phyloP scores from a whole-genome alignment of 2,888 invertebrate genomes.

The Melieria crassipennis region DNA sequence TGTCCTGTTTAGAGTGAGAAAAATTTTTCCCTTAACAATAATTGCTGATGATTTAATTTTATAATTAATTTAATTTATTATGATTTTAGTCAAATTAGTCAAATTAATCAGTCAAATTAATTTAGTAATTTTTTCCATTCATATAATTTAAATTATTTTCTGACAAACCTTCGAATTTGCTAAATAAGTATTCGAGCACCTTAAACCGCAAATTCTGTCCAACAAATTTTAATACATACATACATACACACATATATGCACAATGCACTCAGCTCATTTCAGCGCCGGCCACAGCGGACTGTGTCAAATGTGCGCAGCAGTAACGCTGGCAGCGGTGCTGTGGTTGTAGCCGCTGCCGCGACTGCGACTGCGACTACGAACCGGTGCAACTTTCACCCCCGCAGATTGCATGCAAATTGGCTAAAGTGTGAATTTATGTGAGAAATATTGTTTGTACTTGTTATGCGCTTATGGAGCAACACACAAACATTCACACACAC shows the following conservation, averaged over 20 bases:
- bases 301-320: background rate
- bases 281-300: no score
- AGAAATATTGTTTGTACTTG: slow-evolving; percentile 64
- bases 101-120: no score
- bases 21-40: no score
- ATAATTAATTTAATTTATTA: background rate
- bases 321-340: background rate
- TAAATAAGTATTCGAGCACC: no score
- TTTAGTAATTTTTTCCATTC: background rate
- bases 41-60: no score
- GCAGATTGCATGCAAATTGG: slow-evolving; percentile 61
- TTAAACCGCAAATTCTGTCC: no score
- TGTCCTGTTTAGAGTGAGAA: no score
- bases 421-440: slow-evolving; percentile 66
- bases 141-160: background rate
- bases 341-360: background rate
- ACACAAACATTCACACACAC: slow-evolving; percentile 33
- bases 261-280: background rate
- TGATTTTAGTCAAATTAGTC: no score
- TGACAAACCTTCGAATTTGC: no score
- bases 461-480: slow-evolving; percentile 48
- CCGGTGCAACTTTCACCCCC: slow-evolving; percentile 45
- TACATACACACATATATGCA: background rate
- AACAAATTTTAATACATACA: background rate
- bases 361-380: background rate